Evolutionary conservation across 1,140 invertebrate species (phyloP), one percentile per base, ranked within the genome.

Genomic region (Drosophila truncata): DNA sequence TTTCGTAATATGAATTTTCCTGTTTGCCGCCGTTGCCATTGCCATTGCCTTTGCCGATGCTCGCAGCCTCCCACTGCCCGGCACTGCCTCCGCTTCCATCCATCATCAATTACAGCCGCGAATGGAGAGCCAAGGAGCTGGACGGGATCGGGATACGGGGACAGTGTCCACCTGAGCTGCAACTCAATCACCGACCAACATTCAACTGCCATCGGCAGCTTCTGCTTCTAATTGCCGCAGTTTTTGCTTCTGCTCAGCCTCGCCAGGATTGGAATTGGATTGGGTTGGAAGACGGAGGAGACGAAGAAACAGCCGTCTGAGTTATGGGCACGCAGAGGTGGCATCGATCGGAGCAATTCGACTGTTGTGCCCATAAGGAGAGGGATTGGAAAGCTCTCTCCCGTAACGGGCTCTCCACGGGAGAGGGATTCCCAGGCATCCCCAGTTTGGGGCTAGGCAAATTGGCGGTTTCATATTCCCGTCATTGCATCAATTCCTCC

Each of bases 1-100:
- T 87, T 87, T 87, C 80, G 84, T 87, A 87, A 87, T 87, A 87
- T 83, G 83, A 87, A 88, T 88, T 88, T 87, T 87, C 83, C 83
- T 87, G 83, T 82, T 82, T 87, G 75, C 69, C 61, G 74, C 65
- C 64, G 39, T 39, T 67, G 69, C 27, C 58, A 27, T 44, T 66
- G 69, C 18, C 58, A 37, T 41, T 63, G 44, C 61, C 62, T 57
- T 58, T 63, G 29, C 27, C n/a, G 25, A 20, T 59, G 66, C 31
- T 64, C 55, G 67, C 41, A 39, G 74, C 57, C 66, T 66, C 59
- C 64, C 58, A 59, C 55, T 76, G 35, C 18, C 41, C 37, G 16
- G 8, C 6, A n/a, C 59, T 8, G n/a, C 39, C 23, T 29, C 58
- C 20, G 33, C 9, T 35, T 33, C 18, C 61, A 49, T 27, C 35